Evolutionary conservation across 2,113 vertebrate species (phyloP), one percentile per base, ranked within the genome.

Genomic region (Cheilinus undulatus): DNA sequence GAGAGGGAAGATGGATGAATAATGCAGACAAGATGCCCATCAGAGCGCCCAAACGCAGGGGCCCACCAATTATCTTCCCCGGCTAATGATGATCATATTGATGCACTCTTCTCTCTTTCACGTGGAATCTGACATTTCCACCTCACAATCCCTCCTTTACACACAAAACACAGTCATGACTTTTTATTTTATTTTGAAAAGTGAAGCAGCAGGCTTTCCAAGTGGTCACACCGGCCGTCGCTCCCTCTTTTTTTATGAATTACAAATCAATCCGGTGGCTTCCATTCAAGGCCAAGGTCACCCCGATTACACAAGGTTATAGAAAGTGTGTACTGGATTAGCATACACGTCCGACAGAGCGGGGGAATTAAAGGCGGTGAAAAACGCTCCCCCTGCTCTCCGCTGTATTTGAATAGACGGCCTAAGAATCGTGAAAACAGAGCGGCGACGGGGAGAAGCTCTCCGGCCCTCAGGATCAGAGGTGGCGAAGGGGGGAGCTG

Each of bases 231-330:
- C 93, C 93, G 69, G 49, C 68, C 73, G 61, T 75, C 90, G 78
- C 92, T 91, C 91, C 88, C 86, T 87, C 80, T 95, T 96, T 94
- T 95, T 80, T 95, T 96, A 94, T 95, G 94, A 95, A 96, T 96
- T 94, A 96, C 95, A 96, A 97, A 97, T 96, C 95, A 96, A 94
- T 94, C 92, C 48, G 27, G 48, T 61, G 87, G 93, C 93, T 93
- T 93, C 93, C 93, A 93, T 95, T 94, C 70, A 72, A 74, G 92
- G 88, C 92, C 95, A 97, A 97, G 97, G 96, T 97, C 96, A 95
- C 93, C 87, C 91, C 93, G 95, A 97, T 97, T 97, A 95, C 94
- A 93, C 95, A 95, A 97, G 96, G 95, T 96, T 95, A 95, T 90
- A 78, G 26, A 79, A 71, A 69, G 70, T 32, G 75, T 75, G 69